Percentiles rank a stretch among this genome's conserved stretches.
Evolutionary conservation across 2,797 vertebrate species (phyloP).

Genomic region (Chrosomus eos): DNA sequence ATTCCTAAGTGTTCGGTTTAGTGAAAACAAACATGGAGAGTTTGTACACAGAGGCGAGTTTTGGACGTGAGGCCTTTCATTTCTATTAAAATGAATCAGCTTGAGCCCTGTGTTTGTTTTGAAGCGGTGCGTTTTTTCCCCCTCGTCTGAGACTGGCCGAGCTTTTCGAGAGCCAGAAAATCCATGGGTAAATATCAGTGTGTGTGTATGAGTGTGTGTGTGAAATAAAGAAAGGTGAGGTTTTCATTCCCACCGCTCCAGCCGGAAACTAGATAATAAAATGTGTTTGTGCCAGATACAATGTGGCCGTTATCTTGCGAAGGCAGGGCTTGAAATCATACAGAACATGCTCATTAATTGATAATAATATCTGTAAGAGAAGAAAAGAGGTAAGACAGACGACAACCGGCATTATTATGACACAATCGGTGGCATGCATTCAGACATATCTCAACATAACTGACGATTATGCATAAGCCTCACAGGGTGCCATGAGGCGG

Average conservation of each 20-base stretch:
- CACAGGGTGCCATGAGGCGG: not conserved
- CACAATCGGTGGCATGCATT: slow-evolving; percentile 34
- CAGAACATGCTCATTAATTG: slow-evolving; percentile 56
- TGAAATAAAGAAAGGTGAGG: slow-evolving; percentile 50
- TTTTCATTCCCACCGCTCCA: slow-evolving; percentile 48
- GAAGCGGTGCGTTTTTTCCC: slow-evolving; percentile 29
- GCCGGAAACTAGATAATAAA: slow-evolving; percentile 58
- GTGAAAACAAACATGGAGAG: slow-evolving; percentile 36
- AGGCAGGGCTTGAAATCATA: slow-evolving; percentile 51
- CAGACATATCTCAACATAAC: slow-evolving; percentile 14
- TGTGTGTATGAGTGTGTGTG: slow-evolving; percentile 36
- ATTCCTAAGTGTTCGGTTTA: slow-evolving; percentile 38
- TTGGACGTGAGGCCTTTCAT: slow-evolving; percentile 36
- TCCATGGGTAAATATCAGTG: slow-evolving; percentile 49
- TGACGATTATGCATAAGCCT: slow-evolving; percentile 31
- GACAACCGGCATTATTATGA: slow-evolving; percentile 40
- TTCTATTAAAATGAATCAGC: slow-evolving; percentile 53
- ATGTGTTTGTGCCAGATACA: slow-evolving; percentile 58
- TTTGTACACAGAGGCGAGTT: slow-evolving; percentile 32
- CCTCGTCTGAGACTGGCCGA: slow-evolving; percentile 21
- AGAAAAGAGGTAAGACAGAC: slow-evolving; percentile 37
- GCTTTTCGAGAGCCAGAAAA: slow-evolving; percentile 44
- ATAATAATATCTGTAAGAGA: slow-evolving; percentile 53
- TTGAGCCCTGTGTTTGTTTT: slow-evolving; percentile 51
- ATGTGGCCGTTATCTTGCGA: slow-evolving; percentile 58